A percentile compares a stretch with the other conserved stretches of the same genome.
These are phyloP conservation scores for Eonycteris spelaea DNA, from an alignment of 2,113 vertebrate genomes.

Conservation along the genomic window DNA sequence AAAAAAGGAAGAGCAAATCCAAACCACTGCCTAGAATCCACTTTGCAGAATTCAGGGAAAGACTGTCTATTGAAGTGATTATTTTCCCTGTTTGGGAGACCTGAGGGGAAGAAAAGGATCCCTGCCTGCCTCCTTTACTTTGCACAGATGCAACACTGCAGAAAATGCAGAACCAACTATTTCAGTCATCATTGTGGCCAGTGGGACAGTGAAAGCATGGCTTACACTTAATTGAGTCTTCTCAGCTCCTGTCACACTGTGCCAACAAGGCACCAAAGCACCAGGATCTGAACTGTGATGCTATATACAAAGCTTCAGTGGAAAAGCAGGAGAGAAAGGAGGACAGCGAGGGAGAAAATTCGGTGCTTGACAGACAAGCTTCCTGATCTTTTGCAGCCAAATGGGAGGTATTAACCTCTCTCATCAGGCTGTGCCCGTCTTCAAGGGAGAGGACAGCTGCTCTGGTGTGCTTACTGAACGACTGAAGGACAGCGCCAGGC, in stretches of 20 bases:
- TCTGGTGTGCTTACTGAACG: too few species aligned
- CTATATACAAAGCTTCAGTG: conserved; percentile 34
- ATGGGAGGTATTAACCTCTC: neutral
- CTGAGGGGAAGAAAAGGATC: neutral
- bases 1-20: conserved; percentile 63
- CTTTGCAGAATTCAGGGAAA: conserved; percentile 49
- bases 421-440: neutral
- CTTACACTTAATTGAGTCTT: conserved; percentile 50
- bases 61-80: conserved; percentile 16
- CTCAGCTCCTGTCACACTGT: conserved; percentile 44
- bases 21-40: conserved; percentile 52
- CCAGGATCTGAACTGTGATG: neutral
- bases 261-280: neutral
- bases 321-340: neutral
- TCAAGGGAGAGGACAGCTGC: neutral
- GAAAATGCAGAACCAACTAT: neutral
- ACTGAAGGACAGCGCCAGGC: neutral
- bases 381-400: neutral
- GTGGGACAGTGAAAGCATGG: neutral
- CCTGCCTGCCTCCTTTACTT: conserved; percentile 37
- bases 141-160: neutral
- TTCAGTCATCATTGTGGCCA: neutral
- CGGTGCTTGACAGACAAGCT: neutral
- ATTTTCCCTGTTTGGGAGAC: conserved; percentile 24
- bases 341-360: neutral